Evolutionary conservation across 1,140 invertebrate genomes (phyloP).

Genomic region (Sinonovacula constricta): DNA sequence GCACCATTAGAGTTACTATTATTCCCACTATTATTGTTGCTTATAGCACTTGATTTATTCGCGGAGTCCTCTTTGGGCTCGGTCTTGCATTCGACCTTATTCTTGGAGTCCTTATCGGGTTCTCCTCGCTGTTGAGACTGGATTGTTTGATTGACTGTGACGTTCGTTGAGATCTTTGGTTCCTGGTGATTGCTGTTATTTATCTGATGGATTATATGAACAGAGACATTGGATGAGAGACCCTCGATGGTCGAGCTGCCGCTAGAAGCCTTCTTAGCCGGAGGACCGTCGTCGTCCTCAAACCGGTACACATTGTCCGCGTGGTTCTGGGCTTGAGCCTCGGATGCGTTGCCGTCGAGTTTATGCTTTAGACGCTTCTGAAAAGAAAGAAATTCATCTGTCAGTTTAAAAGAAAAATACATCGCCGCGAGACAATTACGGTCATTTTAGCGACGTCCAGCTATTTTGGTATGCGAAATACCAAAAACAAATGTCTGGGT

Average conservation of each 20-base stretch:
- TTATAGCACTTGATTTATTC: slow-evolving; percentile 15
- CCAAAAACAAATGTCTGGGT: too few relatives aligned
- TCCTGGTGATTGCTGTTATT: slow-evolving; percentile 89
- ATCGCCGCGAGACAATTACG: not conserved
- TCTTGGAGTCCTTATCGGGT: slow-evolving; percentile 72
- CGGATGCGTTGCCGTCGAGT: slow-evolving; percentile 71
- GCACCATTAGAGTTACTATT: slow-evolving; percentile 82
- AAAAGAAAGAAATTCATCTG: slow-evolving; percentile 53
- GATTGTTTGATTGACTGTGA: slow-evolving; percentile 92
- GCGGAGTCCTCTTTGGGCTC: slow-evolving; percentile 84
- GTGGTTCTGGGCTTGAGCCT: slow-evolving; percentile 25
- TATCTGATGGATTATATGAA: slow-evolving; percentile 94
- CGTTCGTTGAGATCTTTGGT: slow-evolving; percentile 93
- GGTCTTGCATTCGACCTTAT: slow-evolving; percentile 88
- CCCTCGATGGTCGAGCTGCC: slow-evolving; percentile 29
- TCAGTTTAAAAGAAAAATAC: not conserved
- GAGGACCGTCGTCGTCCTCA: slow-evolving; percentile 60
- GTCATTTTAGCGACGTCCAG: not conserved
- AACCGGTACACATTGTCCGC: slow-evolving; percentile 64
- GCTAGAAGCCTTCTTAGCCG: slow-evolving; percentile 38
- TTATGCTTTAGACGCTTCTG: slow-evolving; percentile 71
- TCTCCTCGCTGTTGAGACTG: slow-evolving; percentile 88
- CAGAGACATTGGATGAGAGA: slow-evolving; percentile 81
- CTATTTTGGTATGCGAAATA: not conserved
- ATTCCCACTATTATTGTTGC: slow-evolving; percentile 42